Percentiles rank a stretch among this genome's conserved stretches.
These are phyloP conservation scores for Platysternon megacephalum DNA, from an alignment of 2,113 vertebrate genomes.

Conservation along the genomic window DNA sequence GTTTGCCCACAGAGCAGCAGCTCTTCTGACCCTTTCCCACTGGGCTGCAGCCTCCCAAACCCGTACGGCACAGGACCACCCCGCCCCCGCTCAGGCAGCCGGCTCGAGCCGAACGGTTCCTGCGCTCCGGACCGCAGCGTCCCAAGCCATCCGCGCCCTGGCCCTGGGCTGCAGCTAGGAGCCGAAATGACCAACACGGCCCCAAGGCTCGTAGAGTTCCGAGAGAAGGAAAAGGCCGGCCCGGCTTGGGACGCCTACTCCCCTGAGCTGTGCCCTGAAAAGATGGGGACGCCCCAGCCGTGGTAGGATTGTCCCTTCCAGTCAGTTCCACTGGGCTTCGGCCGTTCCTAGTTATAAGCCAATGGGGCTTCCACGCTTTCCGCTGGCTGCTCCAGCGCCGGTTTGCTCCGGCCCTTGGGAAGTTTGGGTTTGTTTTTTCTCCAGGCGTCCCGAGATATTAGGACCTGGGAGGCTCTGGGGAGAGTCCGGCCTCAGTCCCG, in stretches of 20 bases:
- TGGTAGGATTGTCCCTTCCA: background rate
- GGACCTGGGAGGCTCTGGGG: background rate
- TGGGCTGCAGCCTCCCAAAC: no score
- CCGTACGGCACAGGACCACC: accelerated
- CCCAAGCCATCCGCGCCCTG: background rate
- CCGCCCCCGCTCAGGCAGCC: no score
- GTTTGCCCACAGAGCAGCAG: no score
- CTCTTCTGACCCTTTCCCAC: no score
- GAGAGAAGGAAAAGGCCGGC: background rate
- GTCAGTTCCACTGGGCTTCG: background rate
- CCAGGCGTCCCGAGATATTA: background rate
- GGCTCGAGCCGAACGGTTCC: no score
- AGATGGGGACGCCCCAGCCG: background rate
- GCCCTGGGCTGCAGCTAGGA: background rate
- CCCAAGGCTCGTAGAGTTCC: background rate
- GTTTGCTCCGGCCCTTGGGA: background rate
- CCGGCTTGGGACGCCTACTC: background rate
- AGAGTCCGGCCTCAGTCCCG: background rate
- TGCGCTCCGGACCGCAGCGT: no score
- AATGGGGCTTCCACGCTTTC: background rate
- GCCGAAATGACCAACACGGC: background rate
- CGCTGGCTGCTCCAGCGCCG: background rate
- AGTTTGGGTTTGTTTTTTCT: background rate
- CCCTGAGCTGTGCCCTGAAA: background rate
- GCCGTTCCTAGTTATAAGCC: background rate